Conservation (phyloP, 2,888 invertebrate species). For the Copidosoma aretas region DNA sequence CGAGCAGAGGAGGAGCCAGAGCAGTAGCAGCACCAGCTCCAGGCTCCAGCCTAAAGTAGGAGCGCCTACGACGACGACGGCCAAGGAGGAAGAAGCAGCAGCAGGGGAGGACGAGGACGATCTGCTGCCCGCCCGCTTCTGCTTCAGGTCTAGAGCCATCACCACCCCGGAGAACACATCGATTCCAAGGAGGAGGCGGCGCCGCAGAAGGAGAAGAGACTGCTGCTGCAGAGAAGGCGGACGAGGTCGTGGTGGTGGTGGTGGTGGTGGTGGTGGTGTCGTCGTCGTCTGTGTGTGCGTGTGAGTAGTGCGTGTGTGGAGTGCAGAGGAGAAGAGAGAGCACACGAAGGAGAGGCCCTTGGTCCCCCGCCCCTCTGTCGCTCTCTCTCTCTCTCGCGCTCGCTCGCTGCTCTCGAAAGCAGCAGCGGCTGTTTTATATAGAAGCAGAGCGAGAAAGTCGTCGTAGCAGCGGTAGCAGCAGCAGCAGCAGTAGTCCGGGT, state of each 20-base stretch:
- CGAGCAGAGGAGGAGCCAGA: conserved; percentile 17
- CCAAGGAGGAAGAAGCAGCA: conserved; percentile 30
- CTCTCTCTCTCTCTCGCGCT: background rate
- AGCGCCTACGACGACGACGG: conserved; percentile 25
- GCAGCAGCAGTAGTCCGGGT: background rate
- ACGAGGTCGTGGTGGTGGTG: too few species aligned
- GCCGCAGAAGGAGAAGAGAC: background rate
- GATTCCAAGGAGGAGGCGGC: background rate
- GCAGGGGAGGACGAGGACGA: conserved; percentile 17
- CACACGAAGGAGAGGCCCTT: background rate
- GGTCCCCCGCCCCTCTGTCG: background rate
- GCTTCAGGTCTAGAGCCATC: background rate
- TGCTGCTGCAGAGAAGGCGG: too few species aligned
- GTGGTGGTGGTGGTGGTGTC: too few species aligned
- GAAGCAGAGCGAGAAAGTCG: background rate
- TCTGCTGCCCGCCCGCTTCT: background rate
- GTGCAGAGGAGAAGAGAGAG: too few species aligned
- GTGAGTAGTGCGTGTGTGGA: too few species aligned
- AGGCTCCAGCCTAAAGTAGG: conserved; percentile 29
- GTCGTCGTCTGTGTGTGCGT: background rate
- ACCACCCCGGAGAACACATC: background rate
- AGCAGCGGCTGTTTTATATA: background rate
- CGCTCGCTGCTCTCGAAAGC: too few species aligned
- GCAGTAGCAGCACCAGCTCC: conserved; percentile 23
- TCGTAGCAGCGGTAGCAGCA: background rate